Evolutionary conservation across 92 coral and sea anemone species (phyloP).

Genomic region (Porites lobata): DNA sequence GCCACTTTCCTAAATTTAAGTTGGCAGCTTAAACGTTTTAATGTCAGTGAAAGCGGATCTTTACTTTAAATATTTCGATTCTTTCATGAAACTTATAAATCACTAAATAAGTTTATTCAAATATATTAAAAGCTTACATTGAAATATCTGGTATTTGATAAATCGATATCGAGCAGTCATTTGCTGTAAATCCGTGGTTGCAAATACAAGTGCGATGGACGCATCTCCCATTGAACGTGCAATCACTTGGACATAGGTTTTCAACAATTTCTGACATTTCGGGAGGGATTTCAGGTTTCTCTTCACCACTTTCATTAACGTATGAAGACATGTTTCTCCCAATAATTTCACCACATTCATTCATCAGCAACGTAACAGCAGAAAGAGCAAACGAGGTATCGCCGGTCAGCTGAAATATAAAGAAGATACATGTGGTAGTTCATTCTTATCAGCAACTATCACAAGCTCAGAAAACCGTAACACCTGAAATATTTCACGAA

Average conservation of each 20-base stretch:
- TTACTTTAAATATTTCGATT: no score
- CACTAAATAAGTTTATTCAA: not conserved
- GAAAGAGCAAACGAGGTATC: not conserved
- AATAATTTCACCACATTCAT: constrained; percentile 2
- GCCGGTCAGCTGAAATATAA: not conserved
- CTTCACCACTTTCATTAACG: not conserved
- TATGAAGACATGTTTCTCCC: not conserved
- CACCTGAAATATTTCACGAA: no score
- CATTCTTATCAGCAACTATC: no score
- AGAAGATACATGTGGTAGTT: no score
- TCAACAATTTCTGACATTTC: not conserved
- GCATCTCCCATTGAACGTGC: constrained; percentile 47
- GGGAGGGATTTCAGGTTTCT: not conserved
- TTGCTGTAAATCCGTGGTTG: constrained; percentile 37
- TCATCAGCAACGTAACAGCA: not conserved
- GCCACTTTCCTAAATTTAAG: no score
- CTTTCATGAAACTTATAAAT: not conserved
- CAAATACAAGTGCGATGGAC: constrained; percentile 42
- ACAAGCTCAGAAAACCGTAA: no score
- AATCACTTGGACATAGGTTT: constrained; percentile 44
- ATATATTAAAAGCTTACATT: not conserved
- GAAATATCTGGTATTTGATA: not conserved
- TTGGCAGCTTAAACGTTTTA: no score
- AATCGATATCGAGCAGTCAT: constrained; percentile 48
- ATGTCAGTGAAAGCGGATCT: not conserved